These are phyloP conservation scores for Cheilosia impressa DNA, from an alignment of 2,888 invertebrate genomes.

Conservation along the genomic window DNA sequence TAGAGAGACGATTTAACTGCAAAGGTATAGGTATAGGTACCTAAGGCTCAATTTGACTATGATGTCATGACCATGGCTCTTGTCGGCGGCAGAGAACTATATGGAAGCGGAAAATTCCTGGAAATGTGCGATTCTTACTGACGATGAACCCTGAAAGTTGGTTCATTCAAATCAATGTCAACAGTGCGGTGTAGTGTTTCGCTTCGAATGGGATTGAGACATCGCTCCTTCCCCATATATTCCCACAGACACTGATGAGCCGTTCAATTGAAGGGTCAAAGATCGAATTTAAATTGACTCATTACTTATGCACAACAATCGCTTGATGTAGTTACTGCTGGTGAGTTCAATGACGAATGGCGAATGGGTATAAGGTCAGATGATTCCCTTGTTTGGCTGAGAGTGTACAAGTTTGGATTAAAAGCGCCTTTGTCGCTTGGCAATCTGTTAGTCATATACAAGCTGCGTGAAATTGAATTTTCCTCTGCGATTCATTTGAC, in stretches of 20 bases:
- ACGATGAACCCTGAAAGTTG: background rate
- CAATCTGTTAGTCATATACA: no score
- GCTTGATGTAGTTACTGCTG: slow-evolving; percentile 32
- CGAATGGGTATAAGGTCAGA: slow-evolving; percentile 15
- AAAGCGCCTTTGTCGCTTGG: no score
- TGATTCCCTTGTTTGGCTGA: slow-evolving; percentile 9
- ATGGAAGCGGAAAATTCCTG: background rate
- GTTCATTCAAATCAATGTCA: slow-evolving; percentile 1
- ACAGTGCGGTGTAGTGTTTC: slow-evolving; percentile 31
- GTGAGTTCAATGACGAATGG: slow-evolving; percentile 50
- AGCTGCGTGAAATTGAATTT: no score
- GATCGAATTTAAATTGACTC: slow-evolving; percentile 78
- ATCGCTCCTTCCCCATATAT: slow-evolving; percentile 31
- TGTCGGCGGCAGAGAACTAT: no score
- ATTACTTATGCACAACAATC: slow-evolving; percentile 74
- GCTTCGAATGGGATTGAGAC: slow-evolving; percentile 41
- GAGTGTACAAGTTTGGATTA: background rate
- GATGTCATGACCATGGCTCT: no score
- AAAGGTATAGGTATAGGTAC: no score
- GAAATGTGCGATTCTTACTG: background rate
- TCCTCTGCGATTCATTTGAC: no score
- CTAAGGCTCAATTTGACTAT: no score
- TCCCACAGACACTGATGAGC: slow-evolving; percentile 28
- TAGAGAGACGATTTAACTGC: no score
- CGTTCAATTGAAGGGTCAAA: slow-evolving; percentile 73